These are phyloP conservation scores for Parotia lawesii DNA, from an alignment of 2,113 vertebrate species.

Conservation along the genomic window DNA sequence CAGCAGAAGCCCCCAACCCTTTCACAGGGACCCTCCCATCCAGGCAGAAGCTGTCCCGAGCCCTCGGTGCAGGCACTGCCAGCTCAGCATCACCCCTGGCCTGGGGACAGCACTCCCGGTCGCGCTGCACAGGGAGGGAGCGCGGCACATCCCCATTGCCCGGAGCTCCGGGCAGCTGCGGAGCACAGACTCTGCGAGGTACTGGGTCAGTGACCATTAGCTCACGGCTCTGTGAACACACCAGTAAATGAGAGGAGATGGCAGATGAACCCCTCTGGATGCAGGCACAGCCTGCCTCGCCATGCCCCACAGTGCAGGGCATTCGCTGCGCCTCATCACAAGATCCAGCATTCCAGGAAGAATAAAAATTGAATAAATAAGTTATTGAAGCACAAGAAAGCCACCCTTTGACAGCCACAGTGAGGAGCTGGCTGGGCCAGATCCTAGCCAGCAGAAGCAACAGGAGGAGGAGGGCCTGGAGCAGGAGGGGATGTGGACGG, in stretches of 20 bases:
- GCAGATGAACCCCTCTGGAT: neutral
- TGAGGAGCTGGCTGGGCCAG: neutral
- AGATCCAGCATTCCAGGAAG: neutral
- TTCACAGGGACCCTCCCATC: neutral
- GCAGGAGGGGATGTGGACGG: neutral
- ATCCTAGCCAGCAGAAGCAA: neutral
- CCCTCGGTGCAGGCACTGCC: accelerated
- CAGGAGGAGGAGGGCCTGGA: neutral
- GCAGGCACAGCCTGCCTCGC: neutral
- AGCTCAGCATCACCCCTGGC: neutral
- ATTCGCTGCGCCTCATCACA: neutral
- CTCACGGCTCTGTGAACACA: neutral
- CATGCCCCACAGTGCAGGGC: neutral
- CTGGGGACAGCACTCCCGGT: neutral
- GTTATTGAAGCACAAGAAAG: neutral
- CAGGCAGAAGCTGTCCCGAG: accelerated
- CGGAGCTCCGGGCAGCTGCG: neutral
- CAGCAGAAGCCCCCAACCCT: neutral
- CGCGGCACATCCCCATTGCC: accelerated
- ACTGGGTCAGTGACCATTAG: neutral
- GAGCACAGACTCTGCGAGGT: neutral
- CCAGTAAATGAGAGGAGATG: neutral
- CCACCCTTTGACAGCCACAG: neutral
- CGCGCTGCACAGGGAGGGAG: accelerated
- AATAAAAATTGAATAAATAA: neutral